Base-by-base conservation (phyloP, 2,888 invertebrate species). In the Timandra comae region DNA sequence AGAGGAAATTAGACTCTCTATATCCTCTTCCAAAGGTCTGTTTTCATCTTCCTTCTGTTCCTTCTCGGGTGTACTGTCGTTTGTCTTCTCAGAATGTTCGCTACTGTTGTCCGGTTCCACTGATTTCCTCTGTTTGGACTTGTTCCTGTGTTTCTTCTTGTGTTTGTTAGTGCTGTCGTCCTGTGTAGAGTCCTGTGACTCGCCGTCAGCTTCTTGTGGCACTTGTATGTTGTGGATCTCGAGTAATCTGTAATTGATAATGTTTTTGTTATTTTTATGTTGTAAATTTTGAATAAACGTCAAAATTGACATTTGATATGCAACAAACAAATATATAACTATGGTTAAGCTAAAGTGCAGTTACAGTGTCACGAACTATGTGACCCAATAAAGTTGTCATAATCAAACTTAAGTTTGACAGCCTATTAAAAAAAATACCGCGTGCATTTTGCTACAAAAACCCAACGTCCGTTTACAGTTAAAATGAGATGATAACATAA, bases 201-300 rank as follows among this genome's bases (percentile, higher is more conserved):
- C 72, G n/a, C 63, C 60, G 7, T 87, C 87, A 0, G 86, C 81
- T 36, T 87, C 87, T 0, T 89, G 91, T 43, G 89, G 88, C 6
- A 88, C 78, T 52, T 90, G 89, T 34, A 93, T 87, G 56, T 93
- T 91, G 72, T 93, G 90, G 52, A 91, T 90, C 72, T 91, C 90
- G n/a, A 94, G 81, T 49, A 94, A 86, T 63, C 94, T 94, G 73
- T 0, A 71, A 62, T 5, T 24, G 6, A 12, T n/a, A n/a, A n/a
- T n/a, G n/a, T n/a, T n/a, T n/a, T n/a, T n/a, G n/a, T n/a, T n/a
- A n/a, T n/a, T n/a, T n/a, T n/a, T n/a, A n/a, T n/a, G n/a, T n/a
- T n/a, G n/a, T n/a, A n/a, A n/a, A n/a, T n/a, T n/a, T n/a, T n/a
- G n/a, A n/a, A n/a, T n/a, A n/a, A n/a, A n/a, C n/a, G n/a, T n/a